These are phyloP conservation scores for Lateolabrax maculatus DNA, from an alignment of 2,797 vertebrate species.

Conservation along the genomic window DNA sequence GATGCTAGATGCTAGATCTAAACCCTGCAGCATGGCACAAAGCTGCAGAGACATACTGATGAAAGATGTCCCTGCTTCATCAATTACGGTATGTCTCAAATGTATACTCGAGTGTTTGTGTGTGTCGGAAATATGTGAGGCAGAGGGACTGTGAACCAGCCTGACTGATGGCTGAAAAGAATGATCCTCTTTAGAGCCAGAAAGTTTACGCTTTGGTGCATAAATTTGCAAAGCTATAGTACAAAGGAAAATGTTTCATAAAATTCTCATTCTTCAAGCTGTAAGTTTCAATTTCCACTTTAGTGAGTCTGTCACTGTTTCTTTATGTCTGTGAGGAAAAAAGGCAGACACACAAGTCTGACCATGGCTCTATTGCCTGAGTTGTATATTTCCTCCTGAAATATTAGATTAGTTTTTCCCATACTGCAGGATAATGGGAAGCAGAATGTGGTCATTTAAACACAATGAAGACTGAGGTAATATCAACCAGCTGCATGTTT, in stretches of 20 bases:
- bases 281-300: slow-evolving; percentile 73
- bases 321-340: slow-evolving; percentile 50
- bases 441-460: slow-evolving; percentile 54
- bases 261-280: slow-evolving; percentile 72
- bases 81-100: slow-evolving; percentile 28
- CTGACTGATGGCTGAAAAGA: slow-evolving; percentile 68
- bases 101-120: slow-evolving; percentile 30
- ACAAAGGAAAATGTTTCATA: slow-evolving; percentile 66
- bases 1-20: neutral
- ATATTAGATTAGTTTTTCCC: slow-evolving; percentile 36
- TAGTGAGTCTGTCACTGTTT: slow-evolving; percentile 35
- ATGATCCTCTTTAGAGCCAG: slow-evolving; percentile 72
- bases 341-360: slow-evolving; percentile 26
- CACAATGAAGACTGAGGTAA: slow-evolving; percentile 40
- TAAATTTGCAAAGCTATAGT: slow-evolving; percentile 66
- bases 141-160: slow-evolving; percentile 43
- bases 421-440: slow-evolving; percentile 39
- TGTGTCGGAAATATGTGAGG: slow-evolving; percentile 57
- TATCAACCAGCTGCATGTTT: slow-evolving; percentile 39
- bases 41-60: slow-evolving; percentile 38
- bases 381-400: slow-evolving; percentile 45
- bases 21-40: neutral
- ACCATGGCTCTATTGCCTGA: slow-evolving; percentile 35
- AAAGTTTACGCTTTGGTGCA: slow-evolving; percentile 67
- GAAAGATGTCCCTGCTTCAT: slow-evolving; percentile 45